phyloP scores from a whole-genome alignment of 1,140 invertebrate genomes.

The Globodera rostochiensis region DNA sequence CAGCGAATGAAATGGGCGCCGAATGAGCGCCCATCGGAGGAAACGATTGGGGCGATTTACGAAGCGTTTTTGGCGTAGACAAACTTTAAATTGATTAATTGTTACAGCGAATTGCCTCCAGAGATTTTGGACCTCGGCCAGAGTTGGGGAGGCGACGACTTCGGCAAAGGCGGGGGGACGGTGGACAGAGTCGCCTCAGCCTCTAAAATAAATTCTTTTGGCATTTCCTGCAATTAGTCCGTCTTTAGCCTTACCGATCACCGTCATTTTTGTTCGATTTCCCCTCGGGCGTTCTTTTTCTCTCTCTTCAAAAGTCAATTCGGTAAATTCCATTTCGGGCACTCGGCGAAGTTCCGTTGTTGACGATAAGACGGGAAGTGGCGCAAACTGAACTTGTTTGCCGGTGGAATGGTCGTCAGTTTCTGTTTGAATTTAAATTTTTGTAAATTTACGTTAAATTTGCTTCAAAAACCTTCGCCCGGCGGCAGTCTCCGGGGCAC shows the following conservation, averaged over 20 bases:
- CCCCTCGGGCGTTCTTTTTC: not conserved
- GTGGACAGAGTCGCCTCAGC: not conserved
- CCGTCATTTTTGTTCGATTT: not conserved
- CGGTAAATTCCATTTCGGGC: not conserved
- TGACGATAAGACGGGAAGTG: not conserved
- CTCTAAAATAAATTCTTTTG: not conserved
- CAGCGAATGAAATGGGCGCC: not conserved
- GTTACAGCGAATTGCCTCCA: not conserved
- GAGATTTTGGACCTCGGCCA: not conserved
- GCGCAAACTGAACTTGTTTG: conserved; percentile 1
- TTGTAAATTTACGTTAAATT: not conserved
- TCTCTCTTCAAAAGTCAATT: not conserved
- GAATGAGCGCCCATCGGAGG: conserved; percentile 19
- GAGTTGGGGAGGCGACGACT: not conserved
- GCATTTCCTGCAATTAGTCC: not conserved
- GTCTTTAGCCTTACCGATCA: no score
- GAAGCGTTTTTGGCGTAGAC: conserved; percentile 17
- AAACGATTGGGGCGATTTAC: conserved; percentile 32
- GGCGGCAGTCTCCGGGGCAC: conserved; percentile 14
- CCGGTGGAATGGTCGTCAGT: not conserved
- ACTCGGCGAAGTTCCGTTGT: not conserved
- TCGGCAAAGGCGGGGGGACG: not conserved
- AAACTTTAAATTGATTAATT: not conserved
- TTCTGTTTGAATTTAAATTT: not conserved
- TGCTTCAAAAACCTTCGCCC: not conserved